phyloP scores from a whole-genome alignment of 23 tunicate genomes.

The Diplosoma virens region DNA sequence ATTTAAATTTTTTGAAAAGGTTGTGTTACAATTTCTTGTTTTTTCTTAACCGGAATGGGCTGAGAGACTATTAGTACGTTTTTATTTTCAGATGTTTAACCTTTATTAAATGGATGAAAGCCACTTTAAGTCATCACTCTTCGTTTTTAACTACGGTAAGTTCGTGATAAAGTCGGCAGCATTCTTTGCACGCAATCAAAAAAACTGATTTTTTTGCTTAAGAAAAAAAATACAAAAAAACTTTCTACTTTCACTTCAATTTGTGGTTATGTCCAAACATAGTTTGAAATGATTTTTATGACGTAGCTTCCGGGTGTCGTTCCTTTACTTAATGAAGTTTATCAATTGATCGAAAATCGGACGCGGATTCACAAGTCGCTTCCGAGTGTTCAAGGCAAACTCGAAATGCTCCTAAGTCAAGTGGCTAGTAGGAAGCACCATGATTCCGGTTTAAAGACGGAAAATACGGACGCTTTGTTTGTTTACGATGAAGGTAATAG shows the following conservation, averaged over 20 bases:
- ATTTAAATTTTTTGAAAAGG: no score
- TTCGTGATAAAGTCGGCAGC: neutral
- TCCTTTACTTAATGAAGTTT: conserved; percentile 44
- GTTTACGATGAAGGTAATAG: conserved; percentile 65
- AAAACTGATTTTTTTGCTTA: no score
- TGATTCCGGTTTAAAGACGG: neutral
- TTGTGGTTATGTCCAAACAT: neutral
- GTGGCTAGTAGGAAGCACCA: conserved; percentile 28
- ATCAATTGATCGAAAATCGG: conserved; percentile 62
- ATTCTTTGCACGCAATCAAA: no score
- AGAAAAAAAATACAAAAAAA: no score
- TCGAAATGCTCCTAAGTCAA: conserved; percentile 63
- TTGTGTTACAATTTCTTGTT: no score
- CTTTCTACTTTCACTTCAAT: neutral
- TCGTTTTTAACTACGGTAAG: conserved; percentile 87
- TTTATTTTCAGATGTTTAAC: conserved; percentile 58
- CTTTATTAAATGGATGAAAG: conserved; percentile 64
- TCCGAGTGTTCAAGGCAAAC: conserved; percentile 62
- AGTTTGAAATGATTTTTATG: neutral
- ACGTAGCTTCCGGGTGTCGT: conserved; percentile 62
- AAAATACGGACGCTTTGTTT: neutral
- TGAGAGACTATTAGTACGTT: no score
- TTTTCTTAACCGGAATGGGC: no score
- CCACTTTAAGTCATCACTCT: conserved; percentile 51
- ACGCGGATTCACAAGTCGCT: conserved; percentile 51